These are phyloP conservation scores for Scopus umbretta DNA, from an alignment of 2,113 vertebrate species.

Conservation along the genomic window DNA sequence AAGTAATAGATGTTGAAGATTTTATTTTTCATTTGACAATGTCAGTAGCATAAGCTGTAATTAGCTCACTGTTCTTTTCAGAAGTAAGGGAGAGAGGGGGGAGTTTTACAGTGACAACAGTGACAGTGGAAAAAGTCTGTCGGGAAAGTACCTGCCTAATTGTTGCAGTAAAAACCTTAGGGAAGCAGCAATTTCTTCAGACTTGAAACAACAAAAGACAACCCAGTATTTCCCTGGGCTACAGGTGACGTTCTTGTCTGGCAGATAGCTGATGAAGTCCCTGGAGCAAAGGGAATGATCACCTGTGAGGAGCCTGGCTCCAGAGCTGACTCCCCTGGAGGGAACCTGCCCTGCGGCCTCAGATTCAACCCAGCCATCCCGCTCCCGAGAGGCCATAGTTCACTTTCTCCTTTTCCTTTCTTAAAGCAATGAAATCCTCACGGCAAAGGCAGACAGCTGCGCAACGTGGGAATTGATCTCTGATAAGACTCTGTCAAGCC, in stretches of 20 bases:
- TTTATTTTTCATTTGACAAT: background rate
- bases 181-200: background rate
- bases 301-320: background rate
- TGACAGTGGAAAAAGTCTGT: background rate
- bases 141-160: background rate
- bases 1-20: background rate
- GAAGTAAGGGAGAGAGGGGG: background rate
- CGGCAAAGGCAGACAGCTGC: background rate
- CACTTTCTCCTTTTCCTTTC: background rate
- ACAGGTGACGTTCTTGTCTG: background rate
- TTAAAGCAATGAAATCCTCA: background rate
- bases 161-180: background rate
- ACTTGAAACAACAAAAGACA: background rate
- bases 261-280: background rate
- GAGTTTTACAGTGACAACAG: background rate
- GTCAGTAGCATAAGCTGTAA: background rate
- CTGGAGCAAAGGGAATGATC: background rate
- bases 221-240: background rate
- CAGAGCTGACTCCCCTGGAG: background rate
- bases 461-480: accelerated
- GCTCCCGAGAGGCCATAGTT: accelerated
- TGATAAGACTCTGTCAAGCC: background rate
- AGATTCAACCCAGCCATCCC: accelerated
- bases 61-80: background rate
- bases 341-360: background rate